Conservation (phyloP, 1,140 invertebrate species). For the Doryteuthis pealeii region DNA sequence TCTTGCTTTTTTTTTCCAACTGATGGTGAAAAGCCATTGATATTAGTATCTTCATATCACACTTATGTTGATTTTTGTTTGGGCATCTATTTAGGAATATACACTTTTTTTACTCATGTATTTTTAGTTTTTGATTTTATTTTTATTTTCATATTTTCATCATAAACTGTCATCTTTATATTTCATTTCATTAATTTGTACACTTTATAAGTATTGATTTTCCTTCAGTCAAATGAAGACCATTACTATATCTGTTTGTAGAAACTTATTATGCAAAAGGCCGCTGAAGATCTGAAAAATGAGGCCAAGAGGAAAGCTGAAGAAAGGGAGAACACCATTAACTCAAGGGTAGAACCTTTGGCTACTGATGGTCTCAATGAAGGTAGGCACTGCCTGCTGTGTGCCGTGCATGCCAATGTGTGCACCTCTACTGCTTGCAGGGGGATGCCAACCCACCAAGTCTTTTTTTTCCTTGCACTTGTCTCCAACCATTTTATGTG, state of each 20-base stretch:
- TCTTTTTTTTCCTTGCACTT: too few species aligned
- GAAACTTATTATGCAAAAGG: conserved; percentile 98
- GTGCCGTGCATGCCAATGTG: neutral
- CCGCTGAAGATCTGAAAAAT: conserved; percentile 98
- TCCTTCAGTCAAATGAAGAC: neutral
- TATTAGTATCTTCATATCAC: too few species aligned
- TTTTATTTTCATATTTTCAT: too few species aligned
- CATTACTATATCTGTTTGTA: conserved; percentile 45
- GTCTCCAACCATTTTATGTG: too few species aligned
- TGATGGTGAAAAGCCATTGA: too few species aligned
- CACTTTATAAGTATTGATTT: neutral
- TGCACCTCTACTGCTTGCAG: neutral
- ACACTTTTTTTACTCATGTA: too few species aligned
- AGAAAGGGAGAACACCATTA: conserved; percentile 96
- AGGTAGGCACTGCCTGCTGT: conserved; percentile 61
- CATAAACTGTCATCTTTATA: too few species aligned
- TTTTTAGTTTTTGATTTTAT: too few species aligned
- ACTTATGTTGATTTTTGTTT: too few species aligned
- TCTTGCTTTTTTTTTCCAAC: too few species aligned
- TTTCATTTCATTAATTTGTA: too few species aligned
- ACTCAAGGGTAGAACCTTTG: conserved; percentile 83
- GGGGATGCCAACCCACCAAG: neutral
- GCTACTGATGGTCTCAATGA: conserved; percentile 90
- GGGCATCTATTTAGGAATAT: too few species aligned
- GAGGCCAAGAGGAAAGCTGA: conserved; percentile 98